Evolutionary conservation across 2,797 vertebrate species (phyloP), one percentile per base, ranked within the genome.

Genomic region (Acanthurus leucopareius): DNA sequence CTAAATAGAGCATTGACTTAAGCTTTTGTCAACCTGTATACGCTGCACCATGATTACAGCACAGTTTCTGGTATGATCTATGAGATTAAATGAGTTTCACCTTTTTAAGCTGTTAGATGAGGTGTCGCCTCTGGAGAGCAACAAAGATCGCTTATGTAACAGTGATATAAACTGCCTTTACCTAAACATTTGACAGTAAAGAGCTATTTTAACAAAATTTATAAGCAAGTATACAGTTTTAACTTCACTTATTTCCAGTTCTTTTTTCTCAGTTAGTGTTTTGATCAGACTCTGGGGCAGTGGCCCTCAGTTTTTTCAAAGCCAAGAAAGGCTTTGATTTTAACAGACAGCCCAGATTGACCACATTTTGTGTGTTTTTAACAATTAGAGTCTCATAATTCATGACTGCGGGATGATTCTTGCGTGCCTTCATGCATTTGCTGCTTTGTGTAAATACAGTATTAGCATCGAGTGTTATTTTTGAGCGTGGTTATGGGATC

Each of bases 391-490:
- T 69, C 52, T 73, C 45, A 20, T 65, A 56, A 79, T 32, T 44
- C 35, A 1, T 16, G 17, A 73, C 75, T 73, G 42, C 69, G 35
- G 40, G 61, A 52, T 5, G n/a, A 69, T 82, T 65, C 67, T 44
- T 67, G 45, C 2, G 7, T 60, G 71, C 10, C 7, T 65, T 60
- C n/a, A 16, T 49, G 52, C 61, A 56, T 19, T 62, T 62, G 73
- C 62, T 72, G 77, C 58, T 79, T 62, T 67, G 53, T 72, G 13
- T 63, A 22, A 87, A 68, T 56, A 25, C 60, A 22, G 16, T 16
- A 62, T 47, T 71, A 44, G 10, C n/a, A 59, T 75, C 1, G 10
- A 62, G 58, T 62, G 52, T 67, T 88, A 73, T 80, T 85, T 65
- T 75, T 70, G 44, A 58, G 54, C 16, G 20, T 59, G 64, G 69